Conservation (phyloP, 2,797 vertebrate genomes). For the Allobates femoralis region DNA sequence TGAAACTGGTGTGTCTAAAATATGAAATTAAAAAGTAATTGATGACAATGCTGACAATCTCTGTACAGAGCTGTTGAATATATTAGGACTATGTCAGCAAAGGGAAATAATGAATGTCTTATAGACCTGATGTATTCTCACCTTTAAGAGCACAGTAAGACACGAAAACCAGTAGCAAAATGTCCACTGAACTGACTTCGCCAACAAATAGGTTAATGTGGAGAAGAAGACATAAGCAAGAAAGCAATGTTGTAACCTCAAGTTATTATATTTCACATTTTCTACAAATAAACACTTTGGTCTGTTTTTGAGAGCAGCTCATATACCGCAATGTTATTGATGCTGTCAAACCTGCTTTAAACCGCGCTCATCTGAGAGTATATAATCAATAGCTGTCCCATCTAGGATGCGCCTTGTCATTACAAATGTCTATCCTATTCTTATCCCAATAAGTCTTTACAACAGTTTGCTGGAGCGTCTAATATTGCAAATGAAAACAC, state of each 20-base stretch:
- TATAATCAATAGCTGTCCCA: conserved; percentile 53
- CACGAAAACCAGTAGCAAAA: background rate
- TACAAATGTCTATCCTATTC: conserved; percentile 43
- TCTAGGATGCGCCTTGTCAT: conserved; percentile 51
- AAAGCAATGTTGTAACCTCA: background rate
- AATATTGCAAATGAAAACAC: conserved; percentile 33
- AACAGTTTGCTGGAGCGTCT: conserved; percentile 12
- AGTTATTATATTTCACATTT: conserved; percentile 24
- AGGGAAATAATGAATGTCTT: no score
- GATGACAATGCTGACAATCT: no score
- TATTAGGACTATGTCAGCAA: no score
- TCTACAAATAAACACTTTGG: conserved; percentile 32
- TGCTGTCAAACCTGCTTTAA: conserved; percentile 50
- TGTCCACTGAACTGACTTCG: background rate
- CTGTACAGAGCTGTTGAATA: no score
- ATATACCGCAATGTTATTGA: conserved; percentile 47
- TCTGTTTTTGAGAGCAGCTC: background rate
- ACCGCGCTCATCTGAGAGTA: conserved; percentile 30
- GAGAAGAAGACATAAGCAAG: background rate
- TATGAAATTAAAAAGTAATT: no score
- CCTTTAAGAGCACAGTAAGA: background rate
- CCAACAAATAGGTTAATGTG: background rate
- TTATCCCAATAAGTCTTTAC: conserved; percentile 40
- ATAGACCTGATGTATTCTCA: background rate
- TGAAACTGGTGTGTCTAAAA: no score